Conservation (phyloP, 2,797 vertebrate species). For the Aplochiton taeniatus region DNA sequence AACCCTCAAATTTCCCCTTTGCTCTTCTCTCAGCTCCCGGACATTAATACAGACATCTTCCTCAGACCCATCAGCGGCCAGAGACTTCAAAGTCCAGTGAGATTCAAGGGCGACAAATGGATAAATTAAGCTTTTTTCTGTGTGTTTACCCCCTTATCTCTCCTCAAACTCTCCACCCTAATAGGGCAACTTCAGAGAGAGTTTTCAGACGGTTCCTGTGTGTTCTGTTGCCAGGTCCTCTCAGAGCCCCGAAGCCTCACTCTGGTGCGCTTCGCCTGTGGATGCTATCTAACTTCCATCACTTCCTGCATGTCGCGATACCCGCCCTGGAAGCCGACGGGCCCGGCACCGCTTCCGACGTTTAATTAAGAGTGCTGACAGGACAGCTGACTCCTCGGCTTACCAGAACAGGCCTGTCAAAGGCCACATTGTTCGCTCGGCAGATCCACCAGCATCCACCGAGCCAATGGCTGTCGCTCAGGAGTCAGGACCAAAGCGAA, state of each 20-base stretch:
- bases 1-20: not conserved
- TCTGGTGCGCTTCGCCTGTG: slow-evolving; percentile 18
- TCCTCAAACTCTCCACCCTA: not conserved
- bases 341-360: slow-evolving; percentile 50
- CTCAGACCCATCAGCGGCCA: slow-evolving; percentile 1
- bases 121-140: not conserved
- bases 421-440: slow-evolving; percentile 40
- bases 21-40: not conserved
- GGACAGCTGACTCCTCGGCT: slow-evolving; percentile 35
- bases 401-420: slow-evolving; percentile 32
- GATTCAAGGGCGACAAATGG: slow-evolving; percentile 7
- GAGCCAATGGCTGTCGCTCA: slow-evolving; percentile 3
- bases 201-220: not conserved
- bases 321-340: slow-evolving; percentile 31
- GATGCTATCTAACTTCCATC: slow-evolving; percentile 2
- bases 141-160: not conserved
- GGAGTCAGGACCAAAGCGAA: too few species aligned
- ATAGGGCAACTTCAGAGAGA: slow-evolving; percentile 14
- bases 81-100: slow-evolving; percentile 9
- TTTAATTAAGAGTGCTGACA: slow-evolving; percentile 54
- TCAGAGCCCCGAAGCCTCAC: slow-evolving; percentile 32
- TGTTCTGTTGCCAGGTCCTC: slow-evolving; percentile 37
- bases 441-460: not conserved
- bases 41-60: not conserved
- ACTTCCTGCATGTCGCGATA: slow-evolving; percentile 51